Conservation (phyloP, 2,113 vertebrate genomes). For the Falco punctatus region DNA sequence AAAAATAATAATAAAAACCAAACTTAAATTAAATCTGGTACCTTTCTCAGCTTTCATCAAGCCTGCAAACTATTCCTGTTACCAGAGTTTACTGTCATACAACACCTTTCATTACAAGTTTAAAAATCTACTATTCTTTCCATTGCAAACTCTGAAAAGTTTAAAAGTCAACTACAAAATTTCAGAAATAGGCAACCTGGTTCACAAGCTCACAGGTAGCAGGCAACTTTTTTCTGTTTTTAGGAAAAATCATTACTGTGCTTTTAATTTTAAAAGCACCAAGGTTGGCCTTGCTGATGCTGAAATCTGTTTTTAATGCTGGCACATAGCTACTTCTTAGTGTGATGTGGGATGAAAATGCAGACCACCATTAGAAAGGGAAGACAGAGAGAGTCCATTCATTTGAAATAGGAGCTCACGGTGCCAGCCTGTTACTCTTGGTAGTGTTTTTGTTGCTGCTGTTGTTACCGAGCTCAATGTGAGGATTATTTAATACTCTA, state of each 20-base stretch:
- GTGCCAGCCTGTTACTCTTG: not conserved
- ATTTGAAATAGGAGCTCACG: not conserved
- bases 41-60: not conserved
- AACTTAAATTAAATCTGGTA: not conserved
- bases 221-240: not conserved
- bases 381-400: not conserved
- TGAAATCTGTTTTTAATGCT: not conserved
- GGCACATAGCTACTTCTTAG: not conserved
- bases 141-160: not conserved
- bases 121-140: not conserved
- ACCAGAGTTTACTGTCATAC: not conserved
- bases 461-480: not conserved
- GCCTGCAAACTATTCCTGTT: not conserved
- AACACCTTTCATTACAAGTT: not conserved
- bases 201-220: not conserved
- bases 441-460: not conserved
- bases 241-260: not conserved
- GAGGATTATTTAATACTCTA: not conserved
- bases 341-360: not conserved
- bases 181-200: not conserved
- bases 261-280: not conserved
- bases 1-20: too few species aligned
- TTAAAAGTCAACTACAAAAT: not conserved
- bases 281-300: not conserved
- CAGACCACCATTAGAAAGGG: not conserved